Percentiles rank a stretch among this genome's conserved stretches.
Evolutionary conservation across 1,140 invertebrate genomes (phyloP).

Genomic region (Antheraea pernyi): DNA sequence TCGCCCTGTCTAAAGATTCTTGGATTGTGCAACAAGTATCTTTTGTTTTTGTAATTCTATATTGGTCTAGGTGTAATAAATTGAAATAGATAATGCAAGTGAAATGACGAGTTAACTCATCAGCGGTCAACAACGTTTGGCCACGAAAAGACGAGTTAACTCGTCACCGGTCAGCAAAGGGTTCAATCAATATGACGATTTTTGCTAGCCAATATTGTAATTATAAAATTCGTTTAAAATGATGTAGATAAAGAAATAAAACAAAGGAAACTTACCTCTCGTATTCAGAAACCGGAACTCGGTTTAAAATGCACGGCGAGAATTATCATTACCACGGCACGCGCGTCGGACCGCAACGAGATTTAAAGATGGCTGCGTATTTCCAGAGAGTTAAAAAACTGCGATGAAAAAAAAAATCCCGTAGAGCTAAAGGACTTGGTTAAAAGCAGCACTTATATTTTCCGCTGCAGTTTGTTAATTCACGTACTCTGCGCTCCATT

Average conservation of each 20-base stretch:
- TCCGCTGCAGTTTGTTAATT: conserved; percentile 16
- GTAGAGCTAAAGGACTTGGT: conserved; percentile 47
- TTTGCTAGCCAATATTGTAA: too few relatives aligned
- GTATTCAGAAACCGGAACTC: background rate
- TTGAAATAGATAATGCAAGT: too few relatives aligned
- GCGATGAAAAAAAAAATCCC: conserved; percentile 31
- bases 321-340: conserved; percentile 36
- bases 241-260: background rate
- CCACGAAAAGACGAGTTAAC: too few relatives aligned
- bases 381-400: conserved; percentile 38
- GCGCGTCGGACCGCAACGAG: conserved; percentile 20
- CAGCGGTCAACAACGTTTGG: too few relatives aligned
- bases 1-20: too few relatives aligned
- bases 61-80: too few relatives aligned
- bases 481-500: background rate
- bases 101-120: too few relatives aligned
- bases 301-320: conserved; percentile 15
- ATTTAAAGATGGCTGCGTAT: conserved; percentile 42
- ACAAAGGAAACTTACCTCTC: background rate
- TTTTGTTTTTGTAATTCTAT: too few relatives aligned
- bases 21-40: too few relatives aligned
- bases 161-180: too few relatives aligned
- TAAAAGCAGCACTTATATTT: conserved; percentile 50
- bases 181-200: too few relatives aligned
- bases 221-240: background rate